phyloP scores from a whole-genome alignment of 2,888 invertebrate species.

The Clivina fossor region DNA sequence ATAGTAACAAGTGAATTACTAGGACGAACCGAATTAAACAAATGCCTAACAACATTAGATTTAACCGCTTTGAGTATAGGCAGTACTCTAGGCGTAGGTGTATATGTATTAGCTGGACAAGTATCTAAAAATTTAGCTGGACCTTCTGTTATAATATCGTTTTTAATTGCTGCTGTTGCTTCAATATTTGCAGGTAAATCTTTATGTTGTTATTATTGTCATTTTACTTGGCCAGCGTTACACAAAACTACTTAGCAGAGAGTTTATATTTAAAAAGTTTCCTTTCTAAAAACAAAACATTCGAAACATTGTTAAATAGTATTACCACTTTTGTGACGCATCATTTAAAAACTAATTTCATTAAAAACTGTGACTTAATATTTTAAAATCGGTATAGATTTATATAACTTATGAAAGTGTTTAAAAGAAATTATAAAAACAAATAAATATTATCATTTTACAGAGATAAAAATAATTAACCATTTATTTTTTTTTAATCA shows the following conservation, averaged over 20 bases:
- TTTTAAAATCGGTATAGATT: too few relatives aligned
- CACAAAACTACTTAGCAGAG: not conserved
- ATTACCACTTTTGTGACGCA: too few relatives aligned
- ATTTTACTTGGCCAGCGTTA: not conserved
- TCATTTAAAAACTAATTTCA: too few relatives aligned
- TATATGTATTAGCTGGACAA: constrained; percentile 85
- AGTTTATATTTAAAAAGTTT: too few relatives aligned
- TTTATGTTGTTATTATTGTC: not conserved
- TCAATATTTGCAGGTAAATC: constrained; percentile 83
- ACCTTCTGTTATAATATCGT: constrained; percentile 83
- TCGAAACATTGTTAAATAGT: too few relatives aligned
- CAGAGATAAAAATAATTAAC: too few relatives aligned
- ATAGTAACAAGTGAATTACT: constrained; percentile 48
- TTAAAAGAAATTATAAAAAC: too few relatives aligned
- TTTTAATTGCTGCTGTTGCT: constrained; percentile 87
- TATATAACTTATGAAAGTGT: too few relatives aligned
- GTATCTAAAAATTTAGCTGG: constrained; percentile 81
- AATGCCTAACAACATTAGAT: constrained; percentile 79
- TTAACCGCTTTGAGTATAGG: constrained; percentile 82
- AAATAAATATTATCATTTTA: too few relatives aligned
- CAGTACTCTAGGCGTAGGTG: constrained; percentile 84
- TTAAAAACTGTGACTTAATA: too few relatives aligned
- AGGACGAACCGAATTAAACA: constrained; percentile 59
- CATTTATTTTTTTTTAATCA: too few relatives aligned
- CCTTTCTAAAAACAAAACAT: too few relatives aligned